A percentile compares a stretch with the other conserved stretches of the same genome.
Evolutionary conservation across 1,140 invertebrate species (phyloP).

Genomic region (Drosophila subpulchrella): DNA sequence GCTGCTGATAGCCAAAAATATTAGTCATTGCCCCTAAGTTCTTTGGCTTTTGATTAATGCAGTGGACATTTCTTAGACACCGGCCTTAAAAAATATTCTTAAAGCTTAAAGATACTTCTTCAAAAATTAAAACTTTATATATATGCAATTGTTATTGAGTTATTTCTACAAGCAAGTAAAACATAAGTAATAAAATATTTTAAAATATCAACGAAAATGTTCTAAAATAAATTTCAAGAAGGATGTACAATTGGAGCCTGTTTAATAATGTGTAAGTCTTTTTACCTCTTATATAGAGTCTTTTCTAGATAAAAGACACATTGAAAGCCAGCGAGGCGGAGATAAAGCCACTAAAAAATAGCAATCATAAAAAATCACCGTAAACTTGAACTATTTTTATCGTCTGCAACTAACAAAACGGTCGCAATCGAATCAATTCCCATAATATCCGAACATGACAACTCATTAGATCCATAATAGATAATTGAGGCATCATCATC

Average conservation of each 20-base stretch:
- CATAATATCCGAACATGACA: constrained; percentile 44
- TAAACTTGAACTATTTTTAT: constrained; percentile 35
- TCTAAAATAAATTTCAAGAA: too few species aligned
- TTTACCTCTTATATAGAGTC: neutral
- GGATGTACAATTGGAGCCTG: too few species aligned
- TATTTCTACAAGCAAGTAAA: too few species aligned
- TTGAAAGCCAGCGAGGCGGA: neutral
- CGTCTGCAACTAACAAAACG: constrained; percentile 22
- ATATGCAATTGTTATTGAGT: too few species aligned
- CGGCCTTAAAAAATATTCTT: neutral
- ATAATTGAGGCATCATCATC: constrained; percentile 49
- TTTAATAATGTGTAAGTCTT: neutral
- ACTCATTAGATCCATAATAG: constrained; percentile 51
- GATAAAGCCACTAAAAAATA: neutral
- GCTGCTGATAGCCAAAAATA: constrained; percentile 66
- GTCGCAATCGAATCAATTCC: constrained; percentile 45
- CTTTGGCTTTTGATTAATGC: constrained; percentile 47
- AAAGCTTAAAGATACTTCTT: too few species aligned
- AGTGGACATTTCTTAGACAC: constrained; percentile 13
- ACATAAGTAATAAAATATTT: too few species aligned
- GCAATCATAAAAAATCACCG: neutral
- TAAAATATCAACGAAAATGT: too few species aligned
- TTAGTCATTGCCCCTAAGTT: constrained; percentile 75
- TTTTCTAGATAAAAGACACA: neutral
- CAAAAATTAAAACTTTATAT: too few species aligned